Conservation (phyloP, 2,888 invertebrate genomes). For the Punctoribates punctum region DNA sequence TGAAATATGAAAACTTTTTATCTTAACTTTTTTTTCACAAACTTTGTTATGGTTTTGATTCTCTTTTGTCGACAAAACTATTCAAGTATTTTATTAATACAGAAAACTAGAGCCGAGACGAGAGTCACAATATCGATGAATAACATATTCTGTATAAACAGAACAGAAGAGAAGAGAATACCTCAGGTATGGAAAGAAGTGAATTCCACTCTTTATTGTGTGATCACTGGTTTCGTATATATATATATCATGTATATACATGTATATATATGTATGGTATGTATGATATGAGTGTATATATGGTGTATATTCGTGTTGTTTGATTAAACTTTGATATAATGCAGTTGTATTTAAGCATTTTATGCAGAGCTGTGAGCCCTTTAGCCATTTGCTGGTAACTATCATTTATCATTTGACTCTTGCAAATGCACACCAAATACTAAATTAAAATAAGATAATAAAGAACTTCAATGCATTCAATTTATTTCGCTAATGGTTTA, state of each 20-base stretch:
- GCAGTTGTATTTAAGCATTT: slow-evolving; percentile 17
- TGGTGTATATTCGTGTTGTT: too few relatives aligned
- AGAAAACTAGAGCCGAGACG: background rate
- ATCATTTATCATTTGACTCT: slow-evolving; percentile 33
- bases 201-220: background rate
- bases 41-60: slow-evolving; percentile 12
- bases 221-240: slow-evolving; percentile 3
- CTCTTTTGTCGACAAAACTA: slow-evolving; percentile 23
- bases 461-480: background rate
- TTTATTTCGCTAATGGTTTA: background rate
- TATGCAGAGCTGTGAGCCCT: slow-evolving; percentile 11
- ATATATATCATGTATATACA: too few relatives aligned
- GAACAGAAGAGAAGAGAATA: background rate
- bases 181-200: too few relatives aligned
- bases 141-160: slow-evolving; percentile 19
- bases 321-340: slow-evolving; percentile 27
- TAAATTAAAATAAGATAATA: slow-evolving; percentile 19
- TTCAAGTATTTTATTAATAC: slow-evolving; percentile 18
- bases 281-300: too few relatives aligned
- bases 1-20: slow-evolving; percentile 19
- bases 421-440: slow-evolving; percentile 12
- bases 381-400: slow-evolving; percentile 18
- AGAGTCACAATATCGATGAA: background rate
- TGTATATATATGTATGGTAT: too few relatives aligned
- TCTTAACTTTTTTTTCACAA: slow-evolving; percentile 32